Conservation (phyloP, 2,888 invertebrate species). For the Xanthostigma xanthostigma region DNA sequence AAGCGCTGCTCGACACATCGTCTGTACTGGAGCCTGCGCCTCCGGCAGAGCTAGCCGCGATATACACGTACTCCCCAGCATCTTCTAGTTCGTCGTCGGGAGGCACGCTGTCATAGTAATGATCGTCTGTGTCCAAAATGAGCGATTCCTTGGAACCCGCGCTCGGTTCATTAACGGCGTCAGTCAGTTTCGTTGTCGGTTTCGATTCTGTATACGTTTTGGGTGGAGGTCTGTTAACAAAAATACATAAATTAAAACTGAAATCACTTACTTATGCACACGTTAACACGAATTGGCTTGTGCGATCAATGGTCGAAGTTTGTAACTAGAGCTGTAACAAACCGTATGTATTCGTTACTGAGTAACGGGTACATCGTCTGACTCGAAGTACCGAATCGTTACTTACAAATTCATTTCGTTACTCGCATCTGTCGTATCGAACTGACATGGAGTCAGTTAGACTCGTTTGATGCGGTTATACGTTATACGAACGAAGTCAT, state of each 20-base stretch:
- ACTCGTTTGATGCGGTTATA: too few species aligned
- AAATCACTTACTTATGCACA: too few species aligned
- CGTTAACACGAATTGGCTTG: too few species aligned
- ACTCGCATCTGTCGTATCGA: too few species aligned
- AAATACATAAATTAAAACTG: background rate
- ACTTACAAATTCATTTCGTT: too few species aligned
- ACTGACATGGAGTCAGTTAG: too few species aligned
- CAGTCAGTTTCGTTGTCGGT: background rate
- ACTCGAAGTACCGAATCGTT: too few species aligned
- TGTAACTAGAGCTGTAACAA: too few species aligned
- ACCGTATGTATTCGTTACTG: too few species aligned
- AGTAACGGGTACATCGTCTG: too few species aligned
- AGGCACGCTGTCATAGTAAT: conserved; percentile 58
- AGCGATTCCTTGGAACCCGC: conserved; percentile 30
- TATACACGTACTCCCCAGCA: conserved; percentile 58
- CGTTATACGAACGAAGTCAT: too few species aligned
- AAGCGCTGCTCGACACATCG: conserved; percentile 41
- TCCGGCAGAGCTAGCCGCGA: conserved; percentile 42
- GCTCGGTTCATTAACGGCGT: conserved; percentile 14
- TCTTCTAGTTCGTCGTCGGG: conserved; percentile 39
- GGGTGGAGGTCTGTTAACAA: background rate
- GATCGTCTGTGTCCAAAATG: conserved; percentile 37
- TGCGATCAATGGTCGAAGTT: too few species aligned
- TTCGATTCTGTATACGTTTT: background rate
- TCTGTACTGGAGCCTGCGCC: conserved; percentile 51